Base-by-base conservation (phyloP, 2,888 invertebrate genomes). In the Entomobrya proxima region DNA sequence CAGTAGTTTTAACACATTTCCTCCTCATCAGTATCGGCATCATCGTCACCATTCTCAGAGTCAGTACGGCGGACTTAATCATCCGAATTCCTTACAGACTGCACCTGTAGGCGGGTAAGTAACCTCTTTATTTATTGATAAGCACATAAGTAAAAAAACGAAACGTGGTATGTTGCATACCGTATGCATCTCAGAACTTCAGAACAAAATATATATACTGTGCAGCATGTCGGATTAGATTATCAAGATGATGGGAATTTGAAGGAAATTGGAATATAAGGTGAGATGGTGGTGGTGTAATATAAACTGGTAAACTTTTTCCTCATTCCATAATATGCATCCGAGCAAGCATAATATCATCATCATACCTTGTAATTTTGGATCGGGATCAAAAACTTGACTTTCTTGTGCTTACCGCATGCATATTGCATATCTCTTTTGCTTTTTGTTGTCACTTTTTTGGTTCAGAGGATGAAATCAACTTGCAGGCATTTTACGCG, bases 61-160 rank as follows among this genome's bases (percentile, higher is more conserved):
- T 58, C 86, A 87, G 58, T 84, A 85, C 75, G 79, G 82, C 27
- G 78, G 86, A 75, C 87, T 83, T 72, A 83, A 87, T 76, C 87
- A 87, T 86, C 87, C 88, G 55, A 89, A 86, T 84, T 82, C 85
- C 44, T 86, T 89, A 69, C 89, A 89, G 87, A 88, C 89, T 87
- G 89, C 89, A 85, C 89, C 89, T 86, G 89, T 89, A 69, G 89
- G 89, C 87, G 89, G 89, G 89, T 89, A 88, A 87, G 86, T 77
- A 61, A 55, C 55, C 55, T 55, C 15, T 75, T 47, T 24, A 35
- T 37, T 0, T 55, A 58, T 61, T 75, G 18, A 72, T n/a, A 67
- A 24, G n/a, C n/a, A n/a, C n/a, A n/a, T n/a, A 69, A 69, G 40
- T 44, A 69, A 69, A 47, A 72, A 27, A 47, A 44, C 72, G 6